A percentile compares a stretch with the other conserved stretches of the same genome.
Evolutionary conservation across 2,888 invertebrate species (phyloP).

Genomic region (Eristalis pertinax): DNA sequence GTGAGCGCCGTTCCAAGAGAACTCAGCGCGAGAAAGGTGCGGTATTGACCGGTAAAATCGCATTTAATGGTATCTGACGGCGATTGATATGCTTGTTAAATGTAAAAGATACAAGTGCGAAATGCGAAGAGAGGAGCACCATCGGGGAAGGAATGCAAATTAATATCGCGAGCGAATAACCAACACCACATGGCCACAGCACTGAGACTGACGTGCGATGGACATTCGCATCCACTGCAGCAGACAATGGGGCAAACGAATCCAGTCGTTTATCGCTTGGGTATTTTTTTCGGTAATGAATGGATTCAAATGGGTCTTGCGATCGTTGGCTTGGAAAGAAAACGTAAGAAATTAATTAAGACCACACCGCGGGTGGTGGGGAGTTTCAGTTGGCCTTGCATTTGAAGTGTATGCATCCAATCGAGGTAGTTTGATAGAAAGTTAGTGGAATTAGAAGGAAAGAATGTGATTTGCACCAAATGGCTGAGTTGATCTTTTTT

Average conservation of each 20-base stretch:
- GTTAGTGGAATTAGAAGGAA: background rate
- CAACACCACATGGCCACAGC: background rate
- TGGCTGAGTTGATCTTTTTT: no score
- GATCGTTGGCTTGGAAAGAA: conserved; percentile 42
- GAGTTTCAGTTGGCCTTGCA: background rate
- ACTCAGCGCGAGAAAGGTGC: conserved; percentile 48
- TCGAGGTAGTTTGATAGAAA: background rate
- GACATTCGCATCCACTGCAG: background rate
- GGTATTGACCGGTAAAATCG: conserved; percentile 53
- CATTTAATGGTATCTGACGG: conserved; percentile 31
- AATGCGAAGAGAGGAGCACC: background rate
- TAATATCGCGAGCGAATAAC: conserved; percentile 15
- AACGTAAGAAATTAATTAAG: conserved; percentile 6
- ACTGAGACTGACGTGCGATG: background rate
- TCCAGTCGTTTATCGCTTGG: background rate
- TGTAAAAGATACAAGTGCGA: background rate
- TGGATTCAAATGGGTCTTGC: conserved; percentile 1
- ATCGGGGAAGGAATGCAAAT: conserved; percentile 38
- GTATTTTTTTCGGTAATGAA: conserved; percentile 25
- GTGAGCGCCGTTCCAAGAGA: background rate
- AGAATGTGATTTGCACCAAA: background rate
- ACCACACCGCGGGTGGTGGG: background rate
- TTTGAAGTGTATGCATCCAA: background rate
- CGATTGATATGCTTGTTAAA: conserved; percentile 54
- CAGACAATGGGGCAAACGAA: background rate